phyloP scores from a whole-genome alignment of 2,797 vertebrate species.

The Scyliorhinus canicula region DNA sequence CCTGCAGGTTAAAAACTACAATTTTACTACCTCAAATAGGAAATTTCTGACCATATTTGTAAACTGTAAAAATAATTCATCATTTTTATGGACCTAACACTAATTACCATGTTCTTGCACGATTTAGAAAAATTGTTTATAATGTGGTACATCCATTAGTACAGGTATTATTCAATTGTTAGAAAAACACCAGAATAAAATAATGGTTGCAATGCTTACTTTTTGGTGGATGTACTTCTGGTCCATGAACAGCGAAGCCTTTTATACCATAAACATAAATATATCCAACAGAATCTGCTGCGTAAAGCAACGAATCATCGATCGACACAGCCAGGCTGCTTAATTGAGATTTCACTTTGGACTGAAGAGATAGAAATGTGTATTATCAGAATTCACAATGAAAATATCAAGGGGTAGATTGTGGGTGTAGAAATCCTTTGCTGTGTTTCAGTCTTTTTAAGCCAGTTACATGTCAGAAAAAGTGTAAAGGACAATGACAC shows the following conservation, averaged over 20 bases:
- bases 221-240: slow-evolving; percentile 48
- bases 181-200: neutral
- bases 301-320: slow-evolving; percentile 46
- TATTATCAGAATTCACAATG: neutral
- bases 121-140: neutral
- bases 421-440: neutral
- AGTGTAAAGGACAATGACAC: neutral
- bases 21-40: neutral
- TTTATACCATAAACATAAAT: slow-evolving; percentile 51
- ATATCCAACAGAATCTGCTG: slow-evolving; percentile 55
- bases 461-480: neutral
- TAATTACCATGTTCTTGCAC: neutral
- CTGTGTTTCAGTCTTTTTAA: neutral
- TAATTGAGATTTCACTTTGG: slow-evolving; percentile 54
- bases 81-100: neutral
- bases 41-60: neutral
- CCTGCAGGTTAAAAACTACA: neutral
- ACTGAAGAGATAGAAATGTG: slow-evolving; percentile 46
- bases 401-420: neutral
- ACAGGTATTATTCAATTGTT: neutral
- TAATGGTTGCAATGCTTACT: slow-evolving; percentile 39
- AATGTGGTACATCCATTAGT: neutral
- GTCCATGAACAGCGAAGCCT: slow-evolving; percentile 47
- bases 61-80: too few species aligned
- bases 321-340: slow-evolving; percentile 53